Percentiles rank a stretch among this genome's conserved stretches.
These are phyloP conservation scores for Anneissia japonica DNA, from an alignment of 35 echinoderm and acorn worm species.

Conservation along the genomic window DNA sequence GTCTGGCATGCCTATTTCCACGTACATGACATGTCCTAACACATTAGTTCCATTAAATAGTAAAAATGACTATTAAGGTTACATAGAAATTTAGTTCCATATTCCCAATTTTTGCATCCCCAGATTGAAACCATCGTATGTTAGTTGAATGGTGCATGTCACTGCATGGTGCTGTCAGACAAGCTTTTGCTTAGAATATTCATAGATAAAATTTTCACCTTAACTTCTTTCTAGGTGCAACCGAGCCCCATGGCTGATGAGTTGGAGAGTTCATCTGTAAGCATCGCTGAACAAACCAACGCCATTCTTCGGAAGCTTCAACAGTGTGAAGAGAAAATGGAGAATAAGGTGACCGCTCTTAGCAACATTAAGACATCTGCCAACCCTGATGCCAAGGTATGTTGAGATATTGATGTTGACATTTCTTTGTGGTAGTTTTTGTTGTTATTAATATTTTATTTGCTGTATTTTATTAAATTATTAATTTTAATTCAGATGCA, in stretches of 20 bases:
- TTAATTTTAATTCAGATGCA: slow-evolving; percentile 63
- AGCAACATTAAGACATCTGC: slow-evolving; percentile 77
- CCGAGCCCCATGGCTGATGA: neutral
- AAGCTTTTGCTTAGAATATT: no score
- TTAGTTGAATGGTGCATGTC: no score
- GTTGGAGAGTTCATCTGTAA: slow-evolving; percentile 1
- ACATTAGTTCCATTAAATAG: no score
- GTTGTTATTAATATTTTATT: neutral
- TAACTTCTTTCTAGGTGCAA: neutral
- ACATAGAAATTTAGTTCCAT: no score
- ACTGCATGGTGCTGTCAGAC: no score
- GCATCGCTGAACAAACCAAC: slow-evolving; percentile 71
- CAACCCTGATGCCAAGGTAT: slow-evolving; percentile 78
- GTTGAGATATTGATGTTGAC: neutral
- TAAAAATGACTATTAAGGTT: no score
- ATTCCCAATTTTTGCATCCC: no score
- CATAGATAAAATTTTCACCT: no score
- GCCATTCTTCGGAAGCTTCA: slow-evolving; percentile 54
- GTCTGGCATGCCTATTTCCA: no score
- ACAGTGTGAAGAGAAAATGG: slow-evolving; percentile 74
- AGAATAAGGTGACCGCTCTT: slow-evolving; percentile 71
- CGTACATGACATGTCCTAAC: no score
- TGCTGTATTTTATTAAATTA: neutral
- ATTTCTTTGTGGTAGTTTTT: neutral
- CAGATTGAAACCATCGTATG: no score